A percentile compares a stretch with the other conserved stretches of the same genome.
These are phyloP conservation scores for Diarsia rubi DNA, from an alignment of 2,888 invertebrate species.

Conservation along the genomic window DNA sequence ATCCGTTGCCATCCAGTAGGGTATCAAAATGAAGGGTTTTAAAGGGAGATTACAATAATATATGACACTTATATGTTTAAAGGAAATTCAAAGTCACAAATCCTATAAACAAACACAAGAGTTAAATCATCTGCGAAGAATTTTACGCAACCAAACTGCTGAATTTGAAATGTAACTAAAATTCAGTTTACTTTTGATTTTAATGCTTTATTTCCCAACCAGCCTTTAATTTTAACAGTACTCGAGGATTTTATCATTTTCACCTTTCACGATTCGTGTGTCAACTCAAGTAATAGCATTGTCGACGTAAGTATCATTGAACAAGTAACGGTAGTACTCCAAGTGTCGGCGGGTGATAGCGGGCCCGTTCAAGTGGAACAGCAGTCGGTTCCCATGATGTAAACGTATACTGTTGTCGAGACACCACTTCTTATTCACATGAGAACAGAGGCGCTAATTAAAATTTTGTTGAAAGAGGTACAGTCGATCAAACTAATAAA, in stretches of 20 bases:
- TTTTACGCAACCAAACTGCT: no score
- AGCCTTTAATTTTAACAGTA: neutral
- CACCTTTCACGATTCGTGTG: constrained; percentile 26
- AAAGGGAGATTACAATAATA: no score
- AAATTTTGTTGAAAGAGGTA: constrained; percentile 5
- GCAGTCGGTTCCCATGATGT: constrained; percentile 80
- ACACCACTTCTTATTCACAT: constrained; percentile 58
- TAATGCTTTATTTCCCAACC: neutral
- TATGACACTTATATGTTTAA: no score
- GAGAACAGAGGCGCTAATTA: constrained; percentile 40
- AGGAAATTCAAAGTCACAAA: no score
- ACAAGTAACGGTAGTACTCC: constrained; percentile 74
- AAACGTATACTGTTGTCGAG: constrained; percentile 78
- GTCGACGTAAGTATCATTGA: constrained; percentile 49
- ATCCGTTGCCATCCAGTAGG: no score
- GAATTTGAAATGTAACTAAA: neutral
- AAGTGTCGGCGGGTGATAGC: constrained; percentile 69
- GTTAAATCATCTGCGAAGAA: no score
- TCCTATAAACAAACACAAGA: no score
- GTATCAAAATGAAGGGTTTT: no score
- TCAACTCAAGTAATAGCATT: constrained; percentile 54
- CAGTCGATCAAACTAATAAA: no score
- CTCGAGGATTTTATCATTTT: constrained; percentile 10
- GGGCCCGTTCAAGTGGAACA: constrained; percentile 75
- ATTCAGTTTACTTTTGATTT: neutral